Conservation (phyloP, 2,888 invertebrate species). For the Drosophila lutescens region DNA sequence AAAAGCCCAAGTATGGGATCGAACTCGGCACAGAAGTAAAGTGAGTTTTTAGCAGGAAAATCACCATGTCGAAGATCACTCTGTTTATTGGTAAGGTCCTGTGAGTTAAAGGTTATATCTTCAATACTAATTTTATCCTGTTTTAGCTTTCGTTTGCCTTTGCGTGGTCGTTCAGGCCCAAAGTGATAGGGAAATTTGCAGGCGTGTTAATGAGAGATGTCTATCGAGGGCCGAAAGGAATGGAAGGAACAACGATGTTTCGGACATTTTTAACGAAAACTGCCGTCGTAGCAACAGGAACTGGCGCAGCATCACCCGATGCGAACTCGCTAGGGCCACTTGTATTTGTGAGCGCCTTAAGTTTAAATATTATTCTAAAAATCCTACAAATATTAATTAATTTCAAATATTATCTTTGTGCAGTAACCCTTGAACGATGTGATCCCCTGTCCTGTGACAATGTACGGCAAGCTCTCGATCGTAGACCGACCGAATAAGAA, state of each 20-base stretch:
- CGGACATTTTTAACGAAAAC: constrained; percentile 33
- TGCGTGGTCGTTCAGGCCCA: constrained; percentile 35
- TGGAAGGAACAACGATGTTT: constrained; percentile 44
- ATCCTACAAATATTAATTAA: neutral
- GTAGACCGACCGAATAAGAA: neutral
- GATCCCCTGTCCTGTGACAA: constrained; percentile 32
- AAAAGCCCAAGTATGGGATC: constrained; percentile 9
- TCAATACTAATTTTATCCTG: neutral
- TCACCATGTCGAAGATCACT: constrained; percentile 50
- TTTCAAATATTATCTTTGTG: neutral
- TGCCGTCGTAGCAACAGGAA: constrained; percentile 31
- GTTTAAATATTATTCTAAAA: too few relatives aligned
- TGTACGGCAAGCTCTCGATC: constrained; percentile 18
- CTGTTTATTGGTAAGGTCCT: constrained; percentile 55
- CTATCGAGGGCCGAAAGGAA: neutral
- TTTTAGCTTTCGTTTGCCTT: constrained; percentile 45
- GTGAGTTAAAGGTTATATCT: neutral
- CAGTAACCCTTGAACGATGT: constrained; percentile 60
- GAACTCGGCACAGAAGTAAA: constrained; percentile 9
- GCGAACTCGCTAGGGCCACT: constrained; percentile 50
- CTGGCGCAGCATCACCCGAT: constrained; percentile 59
- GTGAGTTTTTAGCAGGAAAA: neutral
- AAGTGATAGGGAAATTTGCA: constrained; percentile 26
- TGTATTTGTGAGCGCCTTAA: constrained; percentile 53
- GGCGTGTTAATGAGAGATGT: constrained; percentile 26